Conservation (phyloP, 2,797 vertebrate species). For the Eremophila alpestris region DNA sequence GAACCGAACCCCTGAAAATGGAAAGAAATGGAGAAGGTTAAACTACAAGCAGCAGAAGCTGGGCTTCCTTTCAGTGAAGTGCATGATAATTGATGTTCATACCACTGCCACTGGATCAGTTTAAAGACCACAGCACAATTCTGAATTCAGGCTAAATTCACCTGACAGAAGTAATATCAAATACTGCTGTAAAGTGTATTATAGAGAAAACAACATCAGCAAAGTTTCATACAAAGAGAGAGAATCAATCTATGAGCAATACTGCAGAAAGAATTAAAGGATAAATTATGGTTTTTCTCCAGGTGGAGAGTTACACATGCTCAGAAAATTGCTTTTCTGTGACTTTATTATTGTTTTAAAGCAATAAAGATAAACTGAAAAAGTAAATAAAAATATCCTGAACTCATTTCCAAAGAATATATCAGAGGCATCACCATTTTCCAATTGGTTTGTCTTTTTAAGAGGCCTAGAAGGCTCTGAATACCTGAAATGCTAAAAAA, state of each 20-base stretch:
- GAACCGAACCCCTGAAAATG: not conserved
- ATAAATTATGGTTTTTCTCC: not conserved
- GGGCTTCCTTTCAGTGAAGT: not conserved
- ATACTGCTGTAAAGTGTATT: not conserved
- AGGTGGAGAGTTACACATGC: not conserved
- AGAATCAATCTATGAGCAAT: not conserved
- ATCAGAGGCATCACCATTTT: not conserved
- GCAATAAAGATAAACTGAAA: constrained; percentile 1
- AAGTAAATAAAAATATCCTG: not conserved
- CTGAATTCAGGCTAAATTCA: not conserved
- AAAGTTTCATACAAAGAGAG: not conserved
- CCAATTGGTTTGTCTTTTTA: not conserved
- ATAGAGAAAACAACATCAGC: not conserved
- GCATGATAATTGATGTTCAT: not conserved
- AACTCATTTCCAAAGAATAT: not conserved
- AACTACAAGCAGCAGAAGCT: not conserved
- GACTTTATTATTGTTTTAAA: not conserved
- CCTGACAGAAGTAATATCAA: not conserved
- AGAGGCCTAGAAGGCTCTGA: not conserved
- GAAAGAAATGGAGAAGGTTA: not conserved
- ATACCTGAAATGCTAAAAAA: not conserved
- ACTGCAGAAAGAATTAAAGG: not conserved
- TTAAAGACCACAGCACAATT: not conserved
- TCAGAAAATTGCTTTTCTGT: not conserved
- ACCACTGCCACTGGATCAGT: not conserved